Base-by-base conservation (phyloP, 2,888 invertebrate genomes). In the Eumacrocentrus americanus region DNA sequence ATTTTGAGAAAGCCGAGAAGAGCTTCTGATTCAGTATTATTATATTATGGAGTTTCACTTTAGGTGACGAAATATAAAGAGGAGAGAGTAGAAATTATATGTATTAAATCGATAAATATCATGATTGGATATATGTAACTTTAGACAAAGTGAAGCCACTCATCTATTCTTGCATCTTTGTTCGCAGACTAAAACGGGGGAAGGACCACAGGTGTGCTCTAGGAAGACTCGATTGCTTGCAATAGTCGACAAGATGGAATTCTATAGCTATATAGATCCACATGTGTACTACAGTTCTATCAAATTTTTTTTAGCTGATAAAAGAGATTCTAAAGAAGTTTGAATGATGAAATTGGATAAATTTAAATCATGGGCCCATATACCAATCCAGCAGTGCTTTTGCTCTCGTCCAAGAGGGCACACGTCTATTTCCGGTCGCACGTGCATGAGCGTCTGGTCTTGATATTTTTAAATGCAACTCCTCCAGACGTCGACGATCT, bases 171-270 rank as follows among this genome's bases (percentile, higher is more conserved):
- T 60, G 22, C 52, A 55, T 48, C 47, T 11, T 60, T 60, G 50
- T 54, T 46, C 16, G n/a, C 22, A 38, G 9, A n/a, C 12, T n/a
- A n/a, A 53, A 55, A 58, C 29, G 46, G 50, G 29, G 46, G 56
- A 48, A 9, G 20, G 64, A 60, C 48, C 66, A 42, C 42, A 64
- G 66, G 66, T 66, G 66, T 53, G 29, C 12, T 29, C n/a, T n/a
- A 16, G 40, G 37, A 18, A 38, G 58, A 65, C 58, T 57, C 62
- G 64, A 66, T 66, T 56, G 56, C 60, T 62, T 48, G 42, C 37
- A 58, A 55, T 51, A 57, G 59, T 42, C 38, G 47, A 60, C 50
- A 53, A 60, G 29, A 51, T 37, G 42, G 29, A 37, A 57, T 61
- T 64, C 53, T 57, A 60, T 63, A 53, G n/a, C n/a, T n/a, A n/a